phyloP scores from a whole-genome alignment of 2,113 vertebrate genomes.

The Hippocampus barbouri region DNA sequence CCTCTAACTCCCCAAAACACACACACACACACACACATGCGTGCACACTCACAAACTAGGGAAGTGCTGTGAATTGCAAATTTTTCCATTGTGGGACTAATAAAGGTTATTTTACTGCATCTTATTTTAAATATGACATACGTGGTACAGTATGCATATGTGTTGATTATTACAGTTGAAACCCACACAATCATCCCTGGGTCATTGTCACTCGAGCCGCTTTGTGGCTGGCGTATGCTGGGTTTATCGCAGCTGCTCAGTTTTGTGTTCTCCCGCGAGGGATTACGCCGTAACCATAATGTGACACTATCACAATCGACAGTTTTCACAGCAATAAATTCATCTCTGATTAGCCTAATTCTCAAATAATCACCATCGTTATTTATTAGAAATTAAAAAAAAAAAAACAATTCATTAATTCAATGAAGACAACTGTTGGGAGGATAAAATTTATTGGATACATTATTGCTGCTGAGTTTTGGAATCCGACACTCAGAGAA shows the following conservation, averaged over 20 bases:
- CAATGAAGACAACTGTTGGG: not conserved
- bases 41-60: not conserved
- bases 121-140: not conserved
- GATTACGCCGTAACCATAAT: not conserved
- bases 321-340: not conserved
- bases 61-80: not conserved
- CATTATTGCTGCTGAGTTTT: not conserved
- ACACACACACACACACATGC: not conserved
- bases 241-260: not conserved
- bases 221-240: not conserved
- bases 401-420: too few relatives aligned
- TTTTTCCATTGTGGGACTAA: not conserved
- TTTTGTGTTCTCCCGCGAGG: not conserved
- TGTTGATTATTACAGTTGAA: constrained; percentile 20
- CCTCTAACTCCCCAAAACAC: not conserved
- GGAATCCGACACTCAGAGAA: not conserved
- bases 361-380: not conserved
- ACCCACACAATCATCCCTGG: constrained; percentile 9
- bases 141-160: not conserved
- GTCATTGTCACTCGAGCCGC: not conserved
- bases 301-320: not conserved
- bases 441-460: not conserved
- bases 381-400: not conserved
- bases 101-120: not conserved
- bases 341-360: not conserved